Evolutionary conservation across 2,113 vertebrate genomes (phyloP).

Genomic region (Bubo scandiacus): DNA sequence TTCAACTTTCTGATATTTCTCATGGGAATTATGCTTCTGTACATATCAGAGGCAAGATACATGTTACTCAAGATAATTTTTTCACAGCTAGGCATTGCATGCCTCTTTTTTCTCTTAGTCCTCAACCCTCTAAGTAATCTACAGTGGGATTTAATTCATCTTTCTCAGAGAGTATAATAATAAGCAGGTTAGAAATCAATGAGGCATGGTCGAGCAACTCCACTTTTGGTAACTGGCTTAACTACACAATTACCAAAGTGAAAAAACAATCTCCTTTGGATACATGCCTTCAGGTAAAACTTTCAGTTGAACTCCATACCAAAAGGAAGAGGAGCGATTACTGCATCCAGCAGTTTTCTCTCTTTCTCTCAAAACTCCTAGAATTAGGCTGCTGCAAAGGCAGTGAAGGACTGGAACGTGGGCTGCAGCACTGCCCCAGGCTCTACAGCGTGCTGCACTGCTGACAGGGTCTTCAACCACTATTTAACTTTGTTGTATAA

Average conservation of each 20-base stretch:
- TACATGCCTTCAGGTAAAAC: neutral
- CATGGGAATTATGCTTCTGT: neutral
- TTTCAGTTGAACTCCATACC: neutral
- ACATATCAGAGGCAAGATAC: neutral
- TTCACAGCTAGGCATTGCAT: neutral
- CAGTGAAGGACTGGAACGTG: neutral
- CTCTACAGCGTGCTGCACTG: neutral
- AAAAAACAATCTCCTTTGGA: neutral
- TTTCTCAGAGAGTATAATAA: neutral
- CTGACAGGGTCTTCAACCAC: neutral
- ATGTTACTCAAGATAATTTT: neutral
- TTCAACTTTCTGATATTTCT: slow-evolving; percentile 52
- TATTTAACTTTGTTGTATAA: neutral
- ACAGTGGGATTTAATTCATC: neutral
- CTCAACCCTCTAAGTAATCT: neutral
- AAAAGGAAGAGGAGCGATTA: neutral
- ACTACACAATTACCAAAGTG: neutral
- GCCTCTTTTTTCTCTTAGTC: neutral
- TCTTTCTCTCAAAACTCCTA: neutral
- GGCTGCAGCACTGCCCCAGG: neutral
- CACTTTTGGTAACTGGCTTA: neutral
- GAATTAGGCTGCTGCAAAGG: neutral
- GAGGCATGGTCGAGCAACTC: neutral
- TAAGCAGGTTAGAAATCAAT: neutral
- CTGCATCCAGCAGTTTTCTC: neutral